Evolutionary conservation across 2,888 invertebrate genomes (phyloP), one percentile per base, ranked within the genome.

Genomic region (Andricus curvator): DNA sequence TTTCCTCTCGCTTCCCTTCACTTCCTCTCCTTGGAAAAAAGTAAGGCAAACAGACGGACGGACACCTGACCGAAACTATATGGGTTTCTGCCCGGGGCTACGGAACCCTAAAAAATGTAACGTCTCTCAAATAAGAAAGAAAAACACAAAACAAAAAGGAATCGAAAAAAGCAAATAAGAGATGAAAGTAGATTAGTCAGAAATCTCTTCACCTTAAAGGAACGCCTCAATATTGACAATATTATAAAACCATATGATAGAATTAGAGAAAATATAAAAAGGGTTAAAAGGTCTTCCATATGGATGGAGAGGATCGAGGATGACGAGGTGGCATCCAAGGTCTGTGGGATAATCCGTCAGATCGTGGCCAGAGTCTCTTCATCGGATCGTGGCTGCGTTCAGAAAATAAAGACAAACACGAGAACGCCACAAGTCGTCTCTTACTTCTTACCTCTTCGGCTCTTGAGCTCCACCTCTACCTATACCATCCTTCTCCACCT

Each of bases 331-430:
- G 84, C 80, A 85, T 80, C 80, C 79, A 78, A 76, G 66, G 76
- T 66, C 77, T 79, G 70, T 77, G 81, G 87, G 88, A 90, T 91
- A 91, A 90, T 90, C 91, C 89, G 90, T 89, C 89, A 89, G 85
- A 86, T 78, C 82, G 80, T 82, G 79, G 80, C 78, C 62, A 64
- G 64, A 77, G 78, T 48, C 79, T 60, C 37, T 25, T 20, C 80
- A 20, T 80, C 60, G 48, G 15, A 48, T 48, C 48, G 81, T 41
- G 78, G 78, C 56, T 81, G 81, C 82, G 84, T 74, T 83, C 81
- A 84, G 83, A 86, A 87, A 86, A 87, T 85, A 86, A 89, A 87
- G 88, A 85, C 87, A 83, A 83, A 84, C 80, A 82, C 82, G 78
- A 81, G 81, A 83, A 84, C 80, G 81, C 62, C 79, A 77, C 80